A percentile compares a stretch with the other conserved stretches of the same genome.
Evolutionary conservation across 1,140 invertebrate genomes (phyloP).

Genomic region (Phocides pigmalion): DNA sequence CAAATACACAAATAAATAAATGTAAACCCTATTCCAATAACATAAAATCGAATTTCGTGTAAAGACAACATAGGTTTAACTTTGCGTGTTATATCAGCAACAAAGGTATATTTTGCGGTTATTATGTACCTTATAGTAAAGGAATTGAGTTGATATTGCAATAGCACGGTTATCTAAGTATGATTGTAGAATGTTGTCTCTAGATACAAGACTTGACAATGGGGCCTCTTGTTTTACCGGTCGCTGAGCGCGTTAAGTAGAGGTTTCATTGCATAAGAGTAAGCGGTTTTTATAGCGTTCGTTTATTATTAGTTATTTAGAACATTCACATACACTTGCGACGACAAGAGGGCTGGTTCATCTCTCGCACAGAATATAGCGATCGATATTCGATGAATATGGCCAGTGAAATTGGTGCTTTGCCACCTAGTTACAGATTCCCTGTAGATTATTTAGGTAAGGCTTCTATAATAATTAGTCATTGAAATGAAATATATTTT

Average conservation of each 20-base stretch:
- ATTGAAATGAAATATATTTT: too few species aligned
- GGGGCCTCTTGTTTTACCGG: constrained; percentile 75
- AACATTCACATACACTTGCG: too few species aligned
- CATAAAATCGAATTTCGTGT: constrained; percentile 31
- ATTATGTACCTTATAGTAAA: neutral
- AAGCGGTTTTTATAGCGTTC: neutral
- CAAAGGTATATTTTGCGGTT: constrained; percentile 24
- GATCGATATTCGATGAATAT: too few species aligned
- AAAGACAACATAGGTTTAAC: constrained; percentile 6
- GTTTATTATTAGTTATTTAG: too few species aligned
- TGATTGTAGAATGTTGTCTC: constrained; percentile 50
- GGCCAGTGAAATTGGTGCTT: too few species aligned
- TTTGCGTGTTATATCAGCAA: constrained; percentile 34
- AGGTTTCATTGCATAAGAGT: neutral
- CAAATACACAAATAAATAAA: constrained; percentile 32
- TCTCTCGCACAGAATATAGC: too few species aligned
- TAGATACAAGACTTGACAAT: constrained; percentile 76
- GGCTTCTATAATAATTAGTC: too few species aligned
- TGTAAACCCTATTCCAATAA: constrained; percentile 23
- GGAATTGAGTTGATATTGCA: constrained; percentile 32
- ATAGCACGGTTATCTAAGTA: neutral
- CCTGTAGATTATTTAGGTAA: too few species aligned
- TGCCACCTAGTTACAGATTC: too few species aligned
- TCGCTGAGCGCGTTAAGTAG: constrained; percentile 53
- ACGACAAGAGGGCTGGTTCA: too few species aligned